Evolutionary conservation across 2,113 vertebrate species (phyloP).

Genomic region (Carlito syrichta): DNA sequence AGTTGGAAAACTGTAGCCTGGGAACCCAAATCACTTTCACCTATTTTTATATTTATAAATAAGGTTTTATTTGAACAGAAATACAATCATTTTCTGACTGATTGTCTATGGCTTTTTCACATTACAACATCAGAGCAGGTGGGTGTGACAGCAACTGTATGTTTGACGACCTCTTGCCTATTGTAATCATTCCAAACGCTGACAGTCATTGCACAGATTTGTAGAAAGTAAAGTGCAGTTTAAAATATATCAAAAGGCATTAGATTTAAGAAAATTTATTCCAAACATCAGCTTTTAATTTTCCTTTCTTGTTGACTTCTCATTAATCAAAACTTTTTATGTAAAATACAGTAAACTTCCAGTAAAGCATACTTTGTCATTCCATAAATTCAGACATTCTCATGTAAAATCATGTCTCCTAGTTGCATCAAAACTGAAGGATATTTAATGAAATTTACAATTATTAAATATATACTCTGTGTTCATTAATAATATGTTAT

Average conservation of each 20-base stretch:
- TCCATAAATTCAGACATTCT: background rate
- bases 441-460: background rate
- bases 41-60: background rate
- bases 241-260: background rate
- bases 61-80: background rate
- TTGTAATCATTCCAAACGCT: background rate
- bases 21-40: background rate
- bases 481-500: background rate
- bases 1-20: background rate
- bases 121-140: background rate
- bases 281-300: background rate
- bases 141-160: background rate
- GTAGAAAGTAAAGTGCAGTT: background rate
- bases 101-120: background rate
- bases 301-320: background rate
- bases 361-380: background rate
- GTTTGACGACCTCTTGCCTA: background rate
- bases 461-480: background rate
- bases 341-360: background rate
- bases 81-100: background rate
- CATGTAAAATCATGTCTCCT: background rate
- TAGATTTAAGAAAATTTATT: background rate
- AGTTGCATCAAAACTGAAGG: background rate
- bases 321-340: no score
- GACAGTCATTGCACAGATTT: background rate